phyloP scores from a whole-genome alignment of 2,113 vertebrate genomes.

The Mobula birostris region DNA sequence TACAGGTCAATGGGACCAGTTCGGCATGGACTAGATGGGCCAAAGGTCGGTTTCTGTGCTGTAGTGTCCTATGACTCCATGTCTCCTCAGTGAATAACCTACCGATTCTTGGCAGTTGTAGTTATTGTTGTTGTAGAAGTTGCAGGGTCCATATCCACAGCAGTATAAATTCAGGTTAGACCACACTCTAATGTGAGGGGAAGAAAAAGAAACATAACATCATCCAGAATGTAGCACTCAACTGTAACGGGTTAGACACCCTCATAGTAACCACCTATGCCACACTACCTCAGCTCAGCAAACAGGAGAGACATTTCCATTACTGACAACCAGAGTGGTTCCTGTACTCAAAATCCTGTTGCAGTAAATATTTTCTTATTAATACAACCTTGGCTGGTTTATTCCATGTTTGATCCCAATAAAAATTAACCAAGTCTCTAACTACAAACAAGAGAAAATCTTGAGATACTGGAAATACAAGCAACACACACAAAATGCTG shows the following conservation, averaged over 20 bases:
- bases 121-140: constrained; percentile 55
- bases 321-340: neutral
- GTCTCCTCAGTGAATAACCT: neutral
- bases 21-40: too few species aligned
- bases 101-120: constrained; percentile 47
- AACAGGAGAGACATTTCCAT: neutral
- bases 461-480: too few species aligned
- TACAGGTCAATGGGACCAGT: too few species aligned
- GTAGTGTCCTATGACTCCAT: too few species aligned
- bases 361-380: neutral
- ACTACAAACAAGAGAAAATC: too few species aligned
- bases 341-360: neutral
- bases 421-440: neutral
- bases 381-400: neutral
- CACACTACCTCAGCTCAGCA: neutral
- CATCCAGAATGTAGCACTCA: too few species aligned
- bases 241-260: neutral
- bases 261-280: neutral
- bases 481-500: too few species aligned
- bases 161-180: constrained; percentile 57
- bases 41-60: too few species aligned
- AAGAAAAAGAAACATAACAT: neutral
- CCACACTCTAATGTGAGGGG: constrained; percentile 54
- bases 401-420: neutral
- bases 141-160: constrained; percentile 53